Percentiles rank a stretch among this genome's conserved stretches.
Conservation (phyloP, 2,888 invertebrate genomes). For the Mesoligia furuncula region DNA sequence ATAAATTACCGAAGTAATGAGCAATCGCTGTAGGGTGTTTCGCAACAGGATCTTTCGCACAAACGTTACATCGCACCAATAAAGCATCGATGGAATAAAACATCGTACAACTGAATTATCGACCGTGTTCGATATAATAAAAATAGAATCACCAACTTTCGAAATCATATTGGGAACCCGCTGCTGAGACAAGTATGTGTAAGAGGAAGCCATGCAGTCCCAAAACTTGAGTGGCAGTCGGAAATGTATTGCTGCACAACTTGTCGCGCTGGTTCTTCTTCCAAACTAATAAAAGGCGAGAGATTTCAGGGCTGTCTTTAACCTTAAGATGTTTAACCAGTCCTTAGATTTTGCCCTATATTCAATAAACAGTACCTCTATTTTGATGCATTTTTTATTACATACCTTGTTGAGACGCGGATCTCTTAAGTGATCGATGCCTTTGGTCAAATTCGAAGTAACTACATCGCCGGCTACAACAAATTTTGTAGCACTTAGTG, state of each 20-base stretch:
- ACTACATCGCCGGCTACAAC: constrained; percentile 24
- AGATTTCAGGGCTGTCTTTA: background rate
- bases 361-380: background rate
- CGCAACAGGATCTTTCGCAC: too few relatives aligned
- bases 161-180: background rate
- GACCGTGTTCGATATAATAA: too few relatives aligned
- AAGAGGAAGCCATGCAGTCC: background rate
- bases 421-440: constrained; percentile 95
- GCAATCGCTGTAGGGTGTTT: too few relatives aligned
- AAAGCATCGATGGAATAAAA: too few relatives aligned
- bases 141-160: too few relatives aligned
- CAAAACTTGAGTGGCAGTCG: background rate
- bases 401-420: constrained; percentile 95
- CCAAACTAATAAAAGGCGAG: background rate
- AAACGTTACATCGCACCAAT: too few relatives aligned
- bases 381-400: background rate
- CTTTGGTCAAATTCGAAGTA: constrained; percentile 93
- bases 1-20: too few relatives aligned
- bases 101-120: too few relatives aligned
- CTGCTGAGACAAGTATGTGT: background rate
- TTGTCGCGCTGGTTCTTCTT: background rate
- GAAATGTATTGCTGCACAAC: background rate
- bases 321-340: background rate
- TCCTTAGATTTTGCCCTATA: background rate
- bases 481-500: background rate